Evolutionary conservation across 2,113 vertebrate species (phyloP), one percentile per base, ranked within the genome.

Genomic region (Clinocottus analis): DNA sequence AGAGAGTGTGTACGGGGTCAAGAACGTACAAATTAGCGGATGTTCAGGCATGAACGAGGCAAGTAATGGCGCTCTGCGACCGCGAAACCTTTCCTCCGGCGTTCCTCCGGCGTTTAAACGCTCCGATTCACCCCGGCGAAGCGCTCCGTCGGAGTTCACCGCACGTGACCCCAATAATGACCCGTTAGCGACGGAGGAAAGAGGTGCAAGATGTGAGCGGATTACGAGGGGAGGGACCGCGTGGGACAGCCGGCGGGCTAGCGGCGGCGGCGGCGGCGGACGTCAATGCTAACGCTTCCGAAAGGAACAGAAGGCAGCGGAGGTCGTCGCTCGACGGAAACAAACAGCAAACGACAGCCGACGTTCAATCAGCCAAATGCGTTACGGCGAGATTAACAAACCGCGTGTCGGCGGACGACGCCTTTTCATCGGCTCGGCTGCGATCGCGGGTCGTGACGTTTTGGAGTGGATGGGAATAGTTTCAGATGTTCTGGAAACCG

Each of bases 331-430:
- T 87, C 27, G 53, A 83, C 80, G 84, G 77, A 89, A 78, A 79
- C 75, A 85, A 90, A 85, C 84, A 84, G 82, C 84, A 87, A 87
- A 91, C 90, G 89, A 75, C 85, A 87, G 80, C 85, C 89, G 85
- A 89, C 87, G 85, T 90, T 92, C 89, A 91, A 91, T 92, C 90
- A 92, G 81, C 62, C 85, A 68, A 91, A 90, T 77, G 83, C n/a
- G n/a, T 85, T 80, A 86, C 49, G 7, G 61, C 1, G 27, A 84
- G 80, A 90, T 90, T 90, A 90, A 89, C 88, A 83, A n/a, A 80
- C 67, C 7, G 51, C 85, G 77, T 85, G 88, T 89, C 81, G 85
- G n/a, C n/a, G 62, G 65, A 61, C 86, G 29, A 8, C 12, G 68
- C 85, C 71, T 84, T 88, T 90, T 86, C 79, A 79, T 72, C 53